These are phyloP conservation scores for Lepidotrigona ventralis DNA, from an alignment of 1,140 invertebrate genomes.

Conservation along the genomic window DNA sequence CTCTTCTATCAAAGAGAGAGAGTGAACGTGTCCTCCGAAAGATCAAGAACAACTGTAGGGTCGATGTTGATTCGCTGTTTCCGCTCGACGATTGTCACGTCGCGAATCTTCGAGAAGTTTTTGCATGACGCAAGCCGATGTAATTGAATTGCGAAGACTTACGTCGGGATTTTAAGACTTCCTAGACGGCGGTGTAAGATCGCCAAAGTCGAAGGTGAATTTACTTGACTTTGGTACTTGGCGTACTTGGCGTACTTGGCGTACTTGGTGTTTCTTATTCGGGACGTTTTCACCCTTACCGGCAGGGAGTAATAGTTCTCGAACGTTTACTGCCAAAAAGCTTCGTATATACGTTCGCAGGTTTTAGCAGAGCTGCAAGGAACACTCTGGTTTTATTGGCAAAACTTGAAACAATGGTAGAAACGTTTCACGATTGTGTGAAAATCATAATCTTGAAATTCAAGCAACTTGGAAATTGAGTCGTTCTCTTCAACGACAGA, in stretches of 20 bases:
- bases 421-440: too few species aligned
- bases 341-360: neutral
- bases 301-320: neutral
- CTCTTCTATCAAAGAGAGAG: neutral
- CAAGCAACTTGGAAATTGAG: too few species aligned
- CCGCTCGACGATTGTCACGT: neutral
- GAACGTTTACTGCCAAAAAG: neutral
- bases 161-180: constrained; percentile 9
- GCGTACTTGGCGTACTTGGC: neutral
- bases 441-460: too few species aligned
- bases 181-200: neutral
- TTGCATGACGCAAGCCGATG: constrained; percentile 12
- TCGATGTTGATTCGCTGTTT: neutral
- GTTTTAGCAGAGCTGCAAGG: neutral
- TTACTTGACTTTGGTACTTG: constrained; percentile 7
- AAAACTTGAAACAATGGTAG: neutral
- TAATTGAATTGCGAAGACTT: constrained; percentile 29
- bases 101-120: neutral
- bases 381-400: neutral
- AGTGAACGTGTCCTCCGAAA: too few species aligned
- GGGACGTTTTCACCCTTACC: neutral
- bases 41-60: too few species aligned
- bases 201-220: constrained; percentile 4
- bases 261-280: neutral
- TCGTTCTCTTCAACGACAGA: too few species aligned